A percentile compares a stretch with the other conserved stretches of the same genome.
Evolutionary conservation across 2,113 vertebrate species (phyloP).

Genomic region (Typhlomys cinereus): DNA sequence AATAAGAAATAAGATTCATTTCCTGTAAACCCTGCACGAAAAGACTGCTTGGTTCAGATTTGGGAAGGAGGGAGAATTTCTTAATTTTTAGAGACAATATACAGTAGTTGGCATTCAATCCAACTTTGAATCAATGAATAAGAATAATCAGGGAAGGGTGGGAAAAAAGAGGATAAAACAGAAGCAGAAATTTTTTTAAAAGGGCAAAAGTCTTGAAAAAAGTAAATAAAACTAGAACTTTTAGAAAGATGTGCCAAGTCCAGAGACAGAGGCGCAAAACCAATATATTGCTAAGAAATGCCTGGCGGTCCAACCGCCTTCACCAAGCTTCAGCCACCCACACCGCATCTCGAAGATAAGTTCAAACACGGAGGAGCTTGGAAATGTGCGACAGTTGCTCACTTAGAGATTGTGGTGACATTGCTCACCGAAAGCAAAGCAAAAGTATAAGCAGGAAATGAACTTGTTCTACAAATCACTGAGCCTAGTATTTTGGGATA

Average conservation of each 20-base stretch:
- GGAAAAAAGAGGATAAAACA: background rate
- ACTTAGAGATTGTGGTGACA: background rate
- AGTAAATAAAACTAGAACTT: background rate
- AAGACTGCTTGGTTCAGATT: background rate
- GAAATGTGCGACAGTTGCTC: background rate
- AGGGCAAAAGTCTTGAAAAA: background rate
- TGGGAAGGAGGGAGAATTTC: background rate
- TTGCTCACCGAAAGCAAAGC: background rate
- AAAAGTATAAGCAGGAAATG: background rate
- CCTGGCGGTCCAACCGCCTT: fast-evolving
- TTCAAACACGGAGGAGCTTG: background rate
- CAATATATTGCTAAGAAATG: background rate
- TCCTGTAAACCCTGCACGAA: background rate
- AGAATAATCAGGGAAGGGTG: background rate
- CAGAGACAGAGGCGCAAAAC: background rate
- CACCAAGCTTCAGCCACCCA: background rate
- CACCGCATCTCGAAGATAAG: background rate
- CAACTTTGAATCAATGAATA: background rate
- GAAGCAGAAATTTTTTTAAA: background rate
- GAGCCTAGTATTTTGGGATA: background rate
- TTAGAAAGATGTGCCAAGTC: background rate
- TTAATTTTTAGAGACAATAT: background rate
- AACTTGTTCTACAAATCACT: background rate
- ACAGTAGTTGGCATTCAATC: background rate
- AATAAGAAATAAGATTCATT: background rate